Conservation (phyloP, 1,140 invertebrate genomes). For the Calliphora vicina region DNA sequence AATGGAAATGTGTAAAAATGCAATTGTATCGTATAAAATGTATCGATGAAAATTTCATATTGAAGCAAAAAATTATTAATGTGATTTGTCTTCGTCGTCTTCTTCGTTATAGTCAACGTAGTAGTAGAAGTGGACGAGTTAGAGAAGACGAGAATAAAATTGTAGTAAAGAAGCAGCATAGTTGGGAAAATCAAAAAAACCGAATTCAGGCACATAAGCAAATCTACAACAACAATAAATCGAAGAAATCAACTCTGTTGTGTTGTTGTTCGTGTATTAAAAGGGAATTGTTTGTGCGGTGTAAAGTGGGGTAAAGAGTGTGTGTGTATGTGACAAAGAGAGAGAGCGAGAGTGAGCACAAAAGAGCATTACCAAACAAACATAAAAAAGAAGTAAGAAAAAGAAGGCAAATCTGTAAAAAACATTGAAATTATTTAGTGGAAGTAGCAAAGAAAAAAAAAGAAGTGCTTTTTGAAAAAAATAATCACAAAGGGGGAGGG, state of each 20-base stretch:
- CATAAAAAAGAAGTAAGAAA: background rate
- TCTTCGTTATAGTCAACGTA: slow-evolving; percentile 4
- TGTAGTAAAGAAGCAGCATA: slow-evolving; percentile 11
- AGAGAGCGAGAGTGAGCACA: background rate
- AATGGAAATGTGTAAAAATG: slow-evolving; percentile 40
- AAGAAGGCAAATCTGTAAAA: slow-evolving; percentile 24
- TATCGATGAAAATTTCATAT: slow-evolving; percentile 38
- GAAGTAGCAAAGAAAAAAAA: background rate
- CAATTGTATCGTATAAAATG: slow-evolving; percentile 34
- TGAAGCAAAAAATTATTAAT: slow-evolving; percentile 35
- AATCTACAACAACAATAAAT: slow-evolving; percentile 15
- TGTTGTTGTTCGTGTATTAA: background rate
- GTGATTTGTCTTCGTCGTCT: slow-evolving; percentile 15
- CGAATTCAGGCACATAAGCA: slow-evolving; percentile 30
- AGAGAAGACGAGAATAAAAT: slow-evolving; percentile 37
- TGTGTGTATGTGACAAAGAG: background rate
- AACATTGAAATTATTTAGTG: slow-evolving; percentile 16
- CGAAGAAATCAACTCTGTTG: slow-evolving; percentile 25
- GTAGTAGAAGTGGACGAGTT: slow-evolving; percentile 29
- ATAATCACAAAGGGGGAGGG: background rate
- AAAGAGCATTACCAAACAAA: background rate
- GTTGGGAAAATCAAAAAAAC: slow-evolving; percentile 28
- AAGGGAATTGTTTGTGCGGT: background rate
- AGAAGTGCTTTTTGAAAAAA: slow-evolving; percentile 19
- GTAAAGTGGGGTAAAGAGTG: slow-evolving; percentile 3